Evolutionary conservation across 2,888 invertebrate species (phyloP), one percentile per base, ranked within the genome.

Genomic region (Coremacera marginata): DNA sequence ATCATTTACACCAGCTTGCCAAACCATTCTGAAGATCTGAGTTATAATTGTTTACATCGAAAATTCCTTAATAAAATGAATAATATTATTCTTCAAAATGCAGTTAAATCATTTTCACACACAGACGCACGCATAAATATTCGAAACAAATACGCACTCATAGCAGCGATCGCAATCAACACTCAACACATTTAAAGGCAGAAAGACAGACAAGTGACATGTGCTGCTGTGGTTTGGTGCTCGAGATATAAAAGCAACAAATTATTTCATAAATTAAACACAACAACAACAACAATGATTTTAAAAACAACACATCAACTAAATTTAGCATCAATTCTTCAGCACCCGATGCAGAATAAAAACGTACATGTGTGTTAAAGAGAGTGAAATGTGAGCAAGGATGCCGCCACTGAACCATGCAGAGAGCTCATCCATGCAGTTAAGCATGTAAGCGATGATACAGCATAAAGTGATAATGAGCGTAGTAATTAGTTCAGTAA

Each of bases 21-120:
- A 31, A 0, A 44, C 2, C 44, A 11, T 44, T 44, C 2, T 44
- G 2, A 2, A 11, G 44, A 11, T 11, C 44, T 63, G 63, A 34
- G 34, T 63, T 34, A 63, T 16, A 11, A 16, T 27, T 25, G 27
- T 63, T 63, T 31, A 25, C 31, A 11, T 63, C 16, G 0, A 31
- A 63, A 63, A 63, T 63, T 63, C 63, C 63, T 16, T 34, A 2
- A 63, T 27, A 34, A 16, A 14, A 14, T 16, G 31, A 63, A 60
- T 25, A 63, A 31, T 63, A 63, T 63, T 63, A 25, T 63, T 25
- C 34, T n/a, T n/a, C n/a, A 63, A 63, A 63, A 31, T 63, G 63
- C 63, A 63, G 31, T 34, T 31, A 34, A 63, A 63, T 31, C 63
- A 63, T 63, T 63, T 63, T n/a, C 7, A 63, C 31, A 31, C 63